These are phyloP conservation scores for Falco naumanni DNA, from an alignment of 2,797 vertebrate species.

Conservation along the genomic window DNA sequence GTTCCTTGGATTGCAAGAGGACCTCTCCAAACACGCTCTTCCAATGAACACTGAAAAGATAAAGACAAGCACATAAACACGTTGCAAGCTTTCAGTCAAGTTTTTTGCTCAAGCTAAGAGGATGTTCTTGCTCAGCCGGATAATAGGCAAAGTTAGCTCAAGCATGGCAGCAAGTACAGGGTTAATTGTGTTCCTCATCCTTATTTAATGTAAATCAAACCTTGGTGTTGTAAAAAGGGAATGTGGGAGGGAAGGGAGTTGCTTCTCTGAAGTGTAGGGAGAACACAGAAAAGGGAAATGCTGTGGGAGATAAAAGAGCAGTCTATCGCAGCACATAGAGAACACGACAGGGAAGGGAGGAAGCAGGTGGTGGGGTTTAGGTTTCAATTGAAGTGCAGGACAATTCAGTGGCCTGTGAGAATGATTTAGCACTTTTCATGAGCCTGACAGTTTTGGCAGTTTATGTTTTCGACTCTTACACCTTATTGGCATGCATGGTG, in stretches of 20 bases:
- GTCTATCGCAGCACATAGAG: not conserved
- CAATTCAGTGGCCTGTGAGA: conserved; percentile 29
- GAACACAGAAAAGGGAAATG: not conserved
- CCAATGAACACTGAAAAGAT: not conserved
- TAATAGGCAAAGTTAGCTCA: not conserved
- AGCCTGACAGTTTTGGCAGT: conserved; percentile 5
- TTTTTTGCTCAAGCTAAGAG: not conserved
- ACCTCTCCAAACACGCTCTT: not conserved
- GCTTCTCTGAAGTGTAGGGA: not conserved
- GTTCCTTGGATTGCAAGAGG: not conserved
- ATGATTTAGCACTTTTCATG: not conserved
- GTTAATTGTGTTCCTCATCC: not conserved
- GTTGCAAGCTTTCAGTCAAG: not conserved
- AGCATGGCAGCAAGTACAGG: not conserved
- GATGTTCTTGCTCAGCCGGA: not conserved
- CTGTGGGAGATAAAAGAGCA: conserved; percentile 7
- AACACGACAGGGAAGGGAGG: not conserved
- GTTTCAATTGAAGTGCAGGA: conserved; percentile 29
- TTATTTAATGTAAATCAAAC: not conserved
- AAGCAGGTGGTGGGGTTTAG: conserved; percentile 26
- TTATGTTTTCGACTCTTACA: not conserved
- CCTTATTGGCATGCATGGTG: not conserved
- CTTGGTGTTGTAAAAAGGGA: not conserved
- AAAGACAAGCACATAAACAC: not conserved
- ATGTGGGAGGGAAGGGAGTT: conserved; percentile 10